Conservation (phyloP, 1,140 invertebrate genomes). For the Rhagoletis zephyria region DNA sequence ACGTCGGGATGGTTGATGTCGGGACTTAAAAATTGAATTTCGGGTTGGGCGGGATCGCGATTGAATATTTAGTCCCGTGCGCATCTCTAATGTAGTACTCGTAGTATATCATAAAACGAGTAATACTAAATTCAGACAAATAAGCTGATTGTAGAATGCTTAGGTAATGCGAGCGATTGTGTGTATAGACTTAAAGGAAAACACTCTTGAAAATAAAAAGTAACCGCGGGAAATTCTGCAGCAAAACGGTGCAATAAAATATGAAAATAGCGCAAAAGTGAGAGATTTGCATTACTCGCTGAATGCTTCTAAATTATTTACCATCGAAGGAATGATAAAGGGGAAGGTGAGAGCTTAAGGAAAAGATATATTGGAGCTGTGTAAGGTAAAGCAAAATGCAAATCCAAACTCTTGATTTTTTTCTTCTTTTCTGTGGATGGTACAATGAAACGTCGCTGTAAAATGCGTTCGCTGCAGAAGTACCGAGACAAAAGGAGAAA, state of each 20-base stretch:
- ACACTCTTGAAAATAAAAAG: background rate
- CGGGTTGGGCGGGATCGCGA: too few species aligned
- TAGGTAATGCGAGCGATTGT: conserved; percentile 1
- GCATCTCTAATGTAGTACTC: too few species aligned
- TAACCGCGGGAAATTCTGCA: background rate
- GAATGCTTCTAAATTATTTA: conserved; percentile 49
- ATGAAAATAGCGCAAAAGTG: conserved; percentile 13
- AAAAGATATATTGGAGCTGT: background rate
- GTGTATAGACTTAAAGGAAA: conserved; percentile 17
- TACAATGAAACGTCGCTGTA: background rate
- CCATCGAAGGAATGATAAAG: conserved; percentile 1
- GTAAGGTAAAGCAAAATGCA: background rate
- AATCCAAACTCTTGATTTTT: background rate
- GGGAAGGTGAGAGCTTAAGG: background rate
- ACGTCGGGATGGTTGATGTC: too few species aligned
- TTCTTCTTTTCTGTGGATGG: background rate
- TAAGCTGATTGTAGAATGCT: background rate
- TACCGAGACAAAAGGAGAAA: background rate
- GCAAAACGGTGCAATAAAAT: conserved; percentile 44
- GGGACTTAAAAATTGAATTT: too few species aligned
- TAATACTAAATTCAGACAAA: too few species aligned
- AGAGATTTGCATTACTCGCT: conserved; percentile 41
- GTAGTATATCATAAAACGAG: too few species aligned
- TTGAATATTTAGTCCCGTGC: too few species aligned
- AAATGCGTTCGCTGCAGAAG: background rate